Evolutionary conservation across 2,797 vertebrate genomes (phyloP), one percentile per base, ranked within the genome.

Genomic region (Crenichthys baileyi): DNA sequence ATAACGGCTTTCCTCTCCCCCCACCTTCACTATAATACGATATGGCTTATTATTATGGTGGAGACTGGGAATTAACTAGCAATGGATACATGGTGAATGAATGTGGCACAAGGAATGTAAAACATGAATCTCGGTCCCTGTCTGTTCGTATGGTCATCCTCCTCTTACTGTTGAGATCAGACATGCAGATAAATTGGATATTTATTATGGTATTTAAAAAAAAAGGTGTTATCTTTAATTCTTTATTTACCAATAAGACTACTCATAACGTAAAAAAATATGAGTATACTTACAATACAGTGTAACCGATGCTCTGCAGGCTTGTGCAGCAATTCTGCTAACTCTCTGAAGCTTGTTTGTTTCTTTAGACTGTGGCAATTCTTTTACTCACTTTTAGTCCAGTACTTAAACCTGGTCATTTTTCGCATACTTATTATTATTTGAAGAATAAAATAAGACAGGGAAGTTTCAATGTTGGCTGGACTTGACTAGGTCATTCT

Each of bases 11-110:
- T 79, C 76, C 77, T 63, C 91, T 76, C 76, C 93, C 93, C 94
- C 90, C 91, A 87, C 91, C 86, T 80, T 84, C 88, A 91, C 88
- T 87, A 90, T 93, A 89, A 95, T 91, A 91, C 85, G 91, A 87
- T 89, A 83, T 82, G 84, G 91, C 84, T 78, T 87, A 84, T 88
- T 89, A 92, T 88, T 88, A 91, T 75, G 81, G 86, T 75, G 58
- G 79, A 81, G 86, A 87, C 77, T 55, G 70, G 85, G 79, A 87
- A 71, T 48, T 61, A 83, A 75, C 88, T 78, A 78, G 76, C 41
- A 67, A 78, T 87, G 86, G 83, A 86, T 68, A 77, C 82, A 58
- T 68, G 12, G 4, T 78, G 80, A 77, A 83, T 85, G 80, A 89
- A 88, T 83, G 85, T 85, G 88, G 84, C 78, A 78, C 5, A 60